Conservation (phyloP, 2,797 vertebrate species). For the Malurus splendens region DNA sequence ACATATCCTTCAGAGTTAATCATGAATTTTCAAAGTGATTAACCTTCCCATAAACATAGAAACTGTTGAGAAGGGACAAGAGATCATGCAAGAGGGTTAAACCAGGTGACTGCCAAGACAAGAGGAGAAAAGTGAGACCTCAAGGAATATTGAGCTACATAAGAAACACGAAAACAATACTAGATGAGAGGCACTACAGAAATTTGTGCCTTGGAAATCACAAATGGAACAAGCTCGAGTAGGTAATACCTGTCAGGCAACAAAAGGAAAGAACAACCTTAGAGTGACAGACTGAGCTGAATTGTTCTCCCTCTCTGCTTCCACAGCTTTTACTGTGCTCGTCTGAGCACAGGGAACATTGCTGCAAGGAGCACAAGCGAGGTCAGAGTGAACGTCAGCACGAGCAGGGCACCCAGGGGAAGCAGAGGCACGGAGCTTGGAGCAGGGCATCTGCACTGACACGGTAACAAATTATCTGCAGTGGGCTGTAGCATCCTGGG, state of each 20-base stretch:
- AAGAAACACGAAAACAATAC: neutral
- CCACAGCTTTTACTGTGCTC: neutral
- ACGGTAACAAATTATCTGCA: neutral
- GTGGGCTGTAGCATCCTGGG: neutral
- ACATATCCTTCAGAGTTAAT: neutral
- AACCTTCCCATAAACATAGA: neutral
- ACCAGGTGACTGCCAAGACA: neutral
- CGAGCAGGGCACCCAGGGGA: neutral
- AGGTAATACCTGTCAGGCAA: neutral
- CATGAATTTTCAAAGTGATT: neutral
- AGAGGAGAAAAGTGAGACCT: neutral
- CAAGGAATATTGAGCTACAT: neutral
- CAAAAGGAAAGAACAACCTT: neutral
- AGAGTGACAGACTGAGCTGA: neutral
- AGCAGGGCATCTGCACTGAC: neutral
- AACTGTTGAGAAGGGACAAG: neutral
- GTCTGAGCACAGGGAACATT: fast-evolving
- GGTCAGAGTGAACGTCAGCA: neutral
- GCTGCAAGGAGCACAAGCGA: neutral
- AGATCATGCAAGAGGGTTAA: neutral
- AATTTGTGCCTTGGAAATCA: neutral
- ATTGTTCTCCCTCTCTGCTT: neutral
- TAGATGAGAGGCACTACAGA: neutral
- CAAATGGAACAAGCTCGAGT: neutral
- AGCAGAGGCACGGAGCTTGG: neutral